Percentiles rank a stretch among this genome's conserved stretches.
phyloP scores from a whole-genome alignment of 1,140 invertebrate genomes.

The Drosophila neocordata region DNA sequence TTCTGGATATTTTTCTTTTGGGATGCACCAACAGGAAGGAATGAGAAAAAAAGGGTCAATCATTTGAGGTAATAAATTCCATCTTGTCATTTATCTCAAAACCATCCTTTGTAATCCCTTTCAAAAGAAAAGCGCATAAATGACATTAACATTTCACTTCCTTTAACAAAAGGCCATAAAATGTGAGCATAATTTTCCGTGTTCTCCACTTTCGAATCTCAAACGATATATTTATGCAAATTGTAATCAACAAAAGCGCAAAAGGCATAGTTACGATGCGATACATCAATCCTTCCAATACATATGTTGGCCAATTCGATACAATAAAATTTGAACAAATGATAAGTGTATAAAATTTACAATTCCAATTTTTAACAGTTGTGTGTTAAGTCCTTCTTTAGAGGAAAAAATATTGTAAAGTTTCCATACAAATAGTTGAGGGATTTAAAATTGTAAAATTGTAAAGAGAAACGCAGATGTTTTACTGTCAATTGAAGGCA shows the following conservation, averaged over 20 bases:
- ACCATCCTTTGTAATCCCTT: constrained; percentile 18
- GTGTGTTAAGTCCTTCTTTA: constrained; percentile 42
- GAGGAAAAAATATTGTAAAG: constrained; percentile 57
- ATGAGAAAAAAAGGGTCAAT: neutral
- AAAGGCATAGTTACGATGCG: constrained; percentile 40
- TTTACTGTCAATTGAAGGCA: constrained; percentile 63
- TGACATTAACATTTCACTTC: constrained; percentile 53
- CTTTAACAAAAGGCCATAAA: constrained; percentile 59
- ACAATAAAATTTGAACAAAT: constrained; percentile 75
- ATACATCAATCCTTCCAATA: constrained; percentile 18
- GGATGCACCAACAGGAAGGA: too few relatives aligned
- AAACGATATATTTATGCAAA: constrained; percentile 78
- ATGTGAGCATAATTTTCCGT: constrained; percentile 67
- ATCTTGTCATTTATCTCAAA: constrained; percentile 36
- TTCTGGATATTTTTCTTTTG: neutral
- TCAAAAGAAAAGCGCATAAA: constrained; percentile 54
- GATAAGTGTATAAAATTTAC: constrained; percentile 80
- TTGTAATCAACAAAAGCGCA: constrained; percentile 64
- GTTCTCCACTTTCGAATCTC: constrained; percentile 23
- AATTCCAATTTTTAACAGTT: constrained; percentile 77
- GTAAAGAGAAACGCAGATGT: constrained; percentile 52
- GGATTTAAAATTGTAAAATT: constrained; percentile 26
- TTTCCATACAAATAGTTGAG: constrained; percentile 24
- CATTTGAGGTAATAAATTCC: constrained; percentile 7
- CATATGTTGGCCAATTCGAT: constrained; percentile 68